Conservation (phyloP, 2,888 invertebrate species). For the Polydrusus pterygomalis region DNA sequence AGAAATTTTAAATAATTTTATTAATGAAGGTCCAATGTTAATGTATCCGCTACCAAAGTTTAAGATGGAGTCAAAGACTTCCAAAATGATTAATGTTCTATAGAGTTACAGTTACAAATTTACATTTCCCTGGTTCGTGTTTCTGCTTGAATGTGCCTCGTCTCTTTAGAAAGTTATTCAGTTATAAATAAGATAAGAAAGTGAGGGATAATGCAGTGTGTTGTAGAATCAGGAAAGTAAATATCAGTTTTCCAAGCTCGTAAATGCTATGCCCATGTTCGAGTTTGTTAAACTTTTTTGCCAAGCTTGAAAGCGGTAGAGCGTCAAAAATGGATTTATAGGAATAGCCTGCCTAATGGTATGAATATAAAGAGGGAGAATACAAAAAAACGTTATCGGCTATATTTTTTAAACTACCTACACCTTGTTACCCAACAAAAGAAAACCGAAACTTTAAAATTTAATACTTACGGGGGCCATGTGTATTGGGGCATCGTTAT, state of each 20-base stretch:
- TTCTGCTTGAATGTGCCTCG: slow-evolving; percentile 51
- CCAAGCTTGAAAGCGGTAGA: slow-evolving; percentile 23
- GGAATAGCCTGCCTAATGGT: slow-evolving; percentile 45
- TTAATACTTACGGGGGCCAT: background rate
- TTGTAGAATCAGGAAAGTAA: slow-evolving; percentile 48
- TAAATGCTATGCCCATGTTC: slow-evolving; percentile 38
- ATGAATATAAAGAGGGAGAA: slow-evolving; percentile 37
- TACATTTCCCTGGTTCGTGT: slow-evolving; percentile 51
- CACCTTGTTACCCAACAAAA: slow-evolving; percentile 9
- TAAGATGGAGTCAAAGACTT: slow-evolving; percentile 51
- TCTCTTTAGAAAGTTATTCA: slow-evolving; percentile 54
- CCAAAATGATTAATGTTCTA: slow-evolving; percentile 50
- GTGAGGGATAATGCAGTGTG: slow-evolving; percentile 52
- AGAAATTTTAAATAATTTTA: slow-evolving; percentile 43
- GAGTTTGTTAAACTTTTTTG: slow-evolving; percentile 50
- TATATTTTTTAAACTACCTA: slow-evolving; percentile 17
- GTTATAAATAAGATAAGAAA: slow-evolving; percentile 55
- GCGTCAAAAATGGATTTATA: slow-evolving; percentile 46
- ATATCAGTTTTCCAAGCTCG: slow-evolving; percentile 47
- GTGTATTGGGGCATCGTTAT: background rate
- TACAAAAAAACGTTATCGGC: slow-evolving; percentile 21
- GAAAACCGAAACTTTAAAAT: background rate
- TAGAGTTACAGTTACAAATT: slow-evolving; percentile 51
- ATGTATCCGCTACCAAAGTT: slow-evolving; percentile 40
- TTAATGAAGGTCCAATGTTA: slow-evolving; percentile 45